These are phyloP conservation scores for Coreoperca whiteheadi DNA, from an alignment of 2,113 vertebrate genomes.

Conservation along the genomic window DNA sequence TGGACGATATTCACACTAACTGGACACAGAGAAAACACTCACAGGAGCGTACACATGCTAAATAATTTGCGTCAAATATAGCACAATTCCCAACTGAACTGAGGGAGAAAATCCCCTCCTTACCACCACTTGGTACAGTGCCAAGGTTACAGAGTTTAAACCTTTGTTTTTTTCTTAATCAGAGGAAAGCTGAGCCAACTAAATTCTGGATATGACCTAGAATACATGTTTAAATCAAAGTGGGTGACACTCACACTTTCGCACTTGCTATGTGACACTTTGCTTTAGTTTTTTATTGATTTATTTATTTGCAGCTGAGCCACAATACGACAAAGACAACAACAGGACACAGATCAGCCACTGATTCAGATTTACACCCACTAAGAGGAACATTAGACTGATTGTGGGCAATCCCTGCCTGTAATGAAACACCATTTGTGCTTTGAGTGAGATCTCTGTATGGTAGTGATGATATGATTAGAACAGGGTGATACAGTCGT, in stretches of 20 bases:
- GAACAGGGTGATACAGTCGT: conserved; percentile 12
- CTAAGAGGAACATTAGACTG: conserved; percentile 42
- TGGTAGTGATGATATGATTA: conserved; percentile 22
- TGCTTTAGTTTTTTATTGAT: background rate
- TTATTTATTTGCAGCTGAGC: conserved; percentile 4
- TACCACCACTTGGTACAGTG: conserved; percentile 9
- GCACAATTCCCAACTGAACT: conserved; percentile 44
- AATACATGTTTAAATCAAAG: conserved; percentile 28
- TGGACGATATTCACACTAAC: conserved; percentile 59
- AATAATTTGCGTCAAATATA: conserved; percentile 41
- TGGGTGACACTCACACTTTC: background rate
- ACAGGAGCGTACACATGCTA: conserved; percentile 50
- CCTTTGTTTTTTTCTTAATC: conserved; percentile 9
- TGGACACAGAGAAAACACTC: conserved; percentile 63
- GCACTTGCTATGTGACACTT: background rate
- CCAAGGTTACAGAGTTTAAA: conserved; percentile 41
- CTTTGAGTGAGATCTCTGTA: conserved; percentile 29
- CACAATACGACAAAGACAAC: background rate
- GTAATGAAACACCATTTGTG: conserved; percentile 40
- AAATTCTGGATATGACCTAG: conserved; percentile 28
- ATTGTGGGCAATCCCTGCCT: conserved; percentile 32
- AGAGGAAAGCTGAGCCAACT: conserved; percentile 35
- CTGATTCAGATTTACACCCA: conserved; percentile 34
- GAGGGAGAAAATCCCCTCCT: conserved; percentile 31
- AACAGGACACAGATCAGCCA: conserved; percentile 30